Evolutionary conservation across 1,140 invertebrate species (phyloP), one percentile per base, ranked within the genome.

Genomic region (Sinonovacula constricta): DNA sequence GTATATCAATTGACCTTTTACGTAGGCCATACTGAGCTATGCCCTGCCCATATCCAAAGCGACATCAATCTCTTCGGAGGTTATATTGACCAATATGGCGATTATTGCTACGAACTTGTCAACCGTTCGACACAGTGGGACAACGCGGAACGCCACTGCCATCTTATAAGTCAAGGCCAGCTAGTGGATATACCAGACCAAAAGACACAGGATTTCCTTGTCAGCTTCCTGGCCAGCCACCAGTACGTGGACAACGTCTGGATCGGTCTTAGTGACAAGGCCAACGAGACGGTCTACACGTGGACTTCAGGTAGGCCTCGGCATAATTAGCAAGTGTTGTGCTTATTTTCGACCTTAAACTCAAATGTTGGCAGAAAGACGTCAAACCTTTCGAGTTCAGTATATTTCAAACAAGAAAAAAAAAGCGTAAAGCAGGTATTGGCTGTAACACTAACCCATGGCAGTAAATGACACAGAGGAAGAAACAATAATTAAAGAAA

Each of bases 301-400:
- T 76, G 72, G 72, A 56, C n/a, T 7, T 56, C 72, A 2, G 72
- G 72, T 76, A 67, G n/a, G n/a, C n/a, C n/a, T n/a, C n/a, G n/a
- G n/a, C n/a, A n/a, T n/a, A n/a, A n/a, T n/a, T n/a, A n/a, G n/a
- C n/a, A n/a, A n/a, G n/a, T n/a, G n/a, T n/a, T n/a, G n/a, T n/a
- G n/a, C n/a, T n/a, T n/a, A n/a, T n/a, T n/a, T n/a, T n/a, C n/a
- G n/a, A n/a, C n/a, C n/a, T n/a, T n/a, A n/a, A n/a, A n/a, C n/a
- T n/a, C n/a, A n/a, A n/a, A n/a, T n/a, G n/a, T n/a, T n/a, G n/a
- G n/a, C n/a, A n/a, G n/a, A n/a, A n/a, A n/a, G n/a, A n/a, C n/a
- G n/a, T n/a, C n/a, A n/a, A n/a, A n/a, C n/a, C n/a, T n/a, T n/a
- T n/a, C n/a, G n/a, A n/a, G n/a, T n/a, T n/a, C n/a, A n/a, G n/a